Percentiles rank a stretch among this genome's conserved stretches.
Conservation (phyloP, 2,113 vertebrate genomes). For the Pygoscelis adeliae region DNA sequence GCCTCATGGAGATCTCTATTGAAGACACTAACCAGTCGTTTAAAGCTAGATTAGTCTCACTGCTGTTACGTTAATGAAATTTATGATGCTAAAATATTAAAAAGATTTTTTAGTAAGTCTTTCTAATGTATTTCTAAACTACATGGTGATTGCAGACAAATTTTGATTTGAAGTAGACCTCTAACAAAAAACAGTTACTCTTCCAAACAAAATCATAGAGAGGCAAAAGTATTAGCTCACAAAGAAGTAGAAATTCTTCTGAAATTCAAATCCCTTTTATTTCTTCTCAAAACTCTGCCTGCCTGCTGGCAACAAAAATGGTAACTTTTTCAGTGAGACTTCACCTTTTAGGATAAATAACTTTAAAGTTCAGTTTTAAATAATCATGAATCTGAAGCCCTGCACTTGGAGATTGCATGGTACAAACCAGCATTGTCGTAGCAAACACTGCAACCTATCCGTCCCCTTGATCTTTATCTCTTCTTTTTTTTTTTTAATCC, state of each 20-base stretch:
- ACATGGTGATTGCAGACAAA: background rate
- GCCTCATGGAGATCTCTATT: background rate
- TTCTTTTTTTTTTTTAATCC: background rate
- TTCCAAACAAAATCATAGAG: background rate
- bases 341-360: background rate
- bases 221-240: background rate
- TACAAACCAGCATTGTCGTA: background rate
- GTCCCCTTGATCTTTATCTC: background rate
- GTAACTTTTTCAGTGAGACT: background rate
- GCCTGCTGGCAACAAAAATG: background rate
- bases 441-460: background rate
- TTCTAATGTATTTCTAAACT: background rate
- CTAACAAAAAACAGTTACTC: background rate
- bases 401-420: accelerated
- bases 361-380: background rate
- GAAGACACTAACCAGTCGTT: background rate
- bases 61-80: background rate
- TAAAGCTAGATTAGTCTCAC: background rate
- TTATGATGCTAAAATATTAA: background rate
- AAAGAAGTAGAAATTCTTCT: background rate
- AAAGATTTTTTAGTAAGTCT: background rate
- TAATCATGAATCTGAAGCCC: background rate
- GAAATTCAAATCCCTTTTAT: background rate
- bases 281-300: background rate
- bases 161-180: background rate